Percentiles rank a stretch among this genome's conserved stretches.
Conservation (phyloP, 2,797 vertebrate species). For the Scyliorhinus canicula region DNA sequence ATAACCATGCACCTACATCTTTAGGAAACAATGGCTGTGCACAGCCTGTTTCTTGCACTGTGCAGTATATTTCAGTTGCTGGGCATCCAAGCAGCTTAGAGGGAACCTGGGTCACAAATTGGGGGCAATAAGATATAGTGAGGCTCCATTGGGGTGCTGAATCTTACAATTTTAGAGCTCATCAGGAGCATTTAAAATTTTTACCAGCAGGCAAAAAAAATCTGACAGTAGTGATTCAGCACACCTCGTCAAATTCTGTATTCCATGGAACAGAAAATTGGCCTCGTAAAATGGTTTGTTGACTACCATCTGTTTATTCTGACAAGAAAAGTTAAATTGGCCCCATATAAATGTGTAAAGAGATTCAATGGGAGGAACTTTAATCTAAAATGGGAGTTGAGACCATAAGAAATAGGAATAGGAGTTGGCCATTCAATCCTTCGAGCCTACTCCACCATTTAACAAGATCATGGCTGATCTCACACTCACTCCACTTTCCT, state of each 20-base stretch:
- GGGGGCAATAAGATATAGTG: not conserved
- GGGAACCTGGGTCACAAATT: not conserved
- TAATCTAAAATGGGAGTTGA: not conserved
- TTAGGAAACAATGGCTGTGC: not conserved
- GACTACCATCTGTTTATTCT: not conserved
- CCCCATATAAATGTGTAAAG: not conserved
- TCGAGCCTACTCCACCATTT: too few relatives aligned
- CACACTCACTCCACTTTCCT: too few relatives aligned
- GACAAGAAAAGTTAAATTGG: not conserved
- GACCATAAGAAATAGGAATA: too few relatives aligned
- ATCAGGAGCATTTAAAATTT: not conserved
- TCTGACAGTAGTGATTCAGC: not conserved
- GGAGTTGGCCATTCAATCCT: too few relatives aligned
- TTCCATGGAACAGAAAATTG: not conserved
- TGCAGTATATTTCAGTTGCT: not conserved
- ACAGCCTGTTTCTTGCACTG: not conserved
- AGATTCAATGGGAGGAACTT: not conserved
- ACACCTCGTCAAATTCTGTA: not conserved
- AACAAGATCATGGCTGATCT: too few relatives aligned
- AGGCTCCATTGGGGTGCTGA: not conserved
- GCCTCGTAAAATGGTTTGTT: not conserved
- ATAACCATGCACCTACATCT: not conserved
- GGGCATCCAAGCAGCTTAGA: too few relatives aligned
- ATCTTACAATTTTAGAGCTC: not conserved
- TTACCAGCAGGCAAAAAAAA: not conserved